Conservation (phyloP, 2,888 invertebrate genomes). For the Spilarctia lutea region DNA sequence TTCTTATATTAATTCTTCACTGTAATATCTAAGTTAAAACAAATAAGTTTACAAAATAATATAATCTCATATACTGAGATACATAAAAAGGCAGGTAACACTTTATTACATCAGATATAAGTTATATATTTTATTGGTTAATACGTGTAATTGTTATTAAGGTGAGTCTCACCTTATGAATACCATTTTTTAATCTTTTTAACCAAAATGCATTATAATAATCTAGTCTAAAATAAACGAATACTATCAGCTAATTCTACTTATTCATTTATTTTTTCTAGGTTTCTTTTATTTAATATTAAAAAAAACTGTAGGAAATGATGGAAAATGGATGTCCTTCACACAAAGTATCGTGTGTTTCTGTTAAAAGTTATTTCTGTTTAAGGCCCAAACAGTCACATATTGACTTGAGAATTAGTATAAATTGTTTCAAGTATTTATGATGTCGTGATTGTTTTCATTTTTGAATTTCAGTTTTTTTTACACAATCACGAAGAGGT, state of each 20-base stretch:
- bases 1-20: not conserved
- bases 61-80: not conserved
- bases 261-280: not conserved
- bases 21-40: not conserved
- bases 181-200: too few species aligned
- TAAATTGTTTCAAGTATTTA: not conserved
- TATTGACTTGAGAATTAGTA: not conserved
- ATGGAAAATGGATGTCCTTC: too few species aligned
- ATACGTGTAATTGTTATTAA: too few species aligned
- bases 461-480: conserved; percentile 7
- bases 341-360: too few species aligned
- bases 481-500: conserved; percentile 19
- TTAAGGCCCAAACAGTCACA: too few species aligned
- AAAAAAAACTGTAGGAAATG: too few species aligned
- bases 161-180: too few species aligned
- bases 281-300: not conserved
- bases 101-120: too few species aligned
- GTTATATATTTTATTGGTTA: too few species aligned
- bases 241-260: not conserved
- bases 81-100: too few species aligned
- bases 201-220: too few species aligned
- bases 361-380: too few species aligned
- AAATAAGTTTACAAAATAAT: not conserved
- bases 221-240: not conserved
- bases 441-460: not conserved